phyloP scores from a whole-genome alignment of 2,797 vertebrate genomes.

The Holocentrus rufus region DNA sequence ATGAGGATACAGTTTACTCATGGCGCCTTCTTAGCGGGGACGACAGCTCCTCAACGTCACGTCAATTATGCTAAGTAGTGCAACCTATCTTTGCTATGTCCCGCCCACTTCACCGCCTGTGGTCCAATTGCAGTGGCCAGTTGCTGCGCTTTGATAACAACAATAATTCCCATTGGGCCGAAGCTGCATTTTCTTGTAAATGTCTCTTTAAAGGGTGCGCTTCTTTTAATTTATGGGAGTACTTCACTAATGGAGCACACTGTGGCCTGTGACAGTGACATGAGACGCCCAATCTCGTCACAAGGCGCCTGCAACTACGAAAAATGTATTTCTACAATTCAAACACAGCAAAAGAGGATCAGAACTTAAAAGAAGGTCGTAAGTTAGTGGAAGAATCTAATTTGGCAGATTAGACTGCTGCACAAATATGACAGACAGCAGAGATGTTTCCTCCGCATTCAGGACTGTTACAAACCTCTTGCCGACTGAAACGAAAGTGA shows the following conservation, averaged over 20 bases:
- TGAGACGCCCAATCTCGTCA: neutral
- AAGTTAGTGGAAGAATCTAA: too few species aligned
- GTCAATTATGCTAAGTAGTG: conserved; percentile 69
- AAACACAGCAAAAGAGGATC: too few species aligned
- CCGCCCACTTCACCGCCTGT: conserved; percentile 57
- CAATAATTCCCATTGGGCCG: conserved; percentile 62
- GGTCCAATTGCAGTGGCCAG: conserved; percentile 56
- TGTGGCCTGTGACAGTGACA: too few species aligned
- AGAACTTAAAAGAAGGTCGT: too few species aligned
- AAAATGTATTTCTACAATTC: too few species aligned
- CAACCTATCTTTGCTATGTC: conserved; percentile 69
- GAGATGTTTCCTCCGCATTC: too few species aligned
- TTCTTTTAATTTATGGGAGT: conserved; percentile 23
- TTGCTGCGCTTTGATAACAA: conserved; percentile 24
- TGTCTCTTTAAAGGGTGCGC: conserved; percentile 39
- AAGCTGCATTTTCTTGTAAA: conserved; percentile 52
- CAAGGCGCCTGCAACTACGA: neutral
- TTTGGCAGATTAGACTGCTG: too few species aligned
- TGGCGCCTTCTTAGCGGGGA: conserved; percentile 73
- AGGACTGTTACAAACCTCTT: too few species aligned
- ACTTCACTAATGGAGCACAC: neutral
- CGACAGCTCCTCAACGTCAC: conserved; percentile 65
- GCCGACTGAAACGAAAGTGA: too few species aligned
- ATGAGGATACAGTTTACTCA: conserved; percentile 29
- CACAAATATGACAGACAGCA: too few species aligned